These are phyloP conservation scores for Ectropis crepuscularia DNA, from an alignment of 2,888 invertebrate species.

Conservation along the genomic window DNA sequence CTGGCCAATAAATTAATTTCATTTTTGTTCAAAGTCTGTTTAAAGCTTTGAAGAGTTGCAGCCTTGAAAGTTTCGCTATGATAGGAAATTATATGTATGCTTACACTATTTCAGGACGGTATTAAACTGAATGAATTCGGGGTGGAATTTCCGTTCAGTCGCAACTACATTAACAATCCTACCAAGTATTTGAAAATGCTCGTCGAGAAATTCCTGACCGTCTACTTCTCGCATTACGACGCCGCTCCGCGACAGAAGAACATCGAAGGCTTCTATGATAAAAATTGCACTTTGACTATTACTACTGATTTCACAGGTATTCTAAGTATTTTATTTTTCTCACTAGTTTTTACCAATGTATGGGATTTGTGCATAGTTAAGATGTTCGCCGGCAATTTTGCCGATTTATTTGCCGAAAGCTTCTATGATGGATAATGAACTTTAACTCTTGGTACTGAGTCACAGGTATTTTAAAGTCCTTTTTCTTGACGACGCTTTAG, in stretches of 20 bases:
- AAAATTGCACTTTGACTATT: conserved; percentile 42
- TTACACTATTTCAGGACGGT: conserved; percentile 73
- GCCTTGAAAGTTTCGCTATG: too few species aligned
- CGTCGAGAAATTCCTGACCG: conserved; percentile 67
- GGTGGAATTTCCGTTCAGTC: conserved; percentile 61
- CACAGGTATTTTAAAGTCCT: too few species aligned
- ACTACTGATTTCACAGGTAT: conserved; percentile 24
- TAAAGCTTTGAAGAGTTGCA: too few species aligned
- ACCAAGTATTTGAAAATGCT: conserved; percentile 61
- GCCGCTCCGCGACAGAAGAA: conserved; percentile 38
- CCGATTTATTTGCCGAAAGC: too few species aligned
- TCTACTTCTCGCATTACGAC: conserved; percentile 71
- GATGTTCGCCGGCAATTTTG: too few species aligned
- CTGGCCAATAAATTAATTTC: too few species aligned
- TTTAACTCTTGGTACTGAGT: too few species aligned
- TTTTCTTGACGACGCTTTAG: too few species aligned
- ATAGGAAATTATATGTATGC: too few species aligned
- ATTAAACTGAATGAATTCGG: conserved; percentile 64
- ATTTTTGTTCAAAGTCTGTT: too few species aligned
- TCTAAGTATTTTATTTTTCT: not conserved
- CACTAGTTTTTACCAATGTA: not conserved
- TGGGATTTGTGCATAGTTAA: too few species aligned
- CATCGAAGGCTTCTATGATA: conserved; percentile 60
- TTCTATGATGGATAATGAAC: too few species aligned
- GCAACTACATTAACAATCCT: conserved; percentile 56